phyloP scores from a whole-genome alignment of 1,140 invertebrate species.

The Nixonia krombeini region DNA sequence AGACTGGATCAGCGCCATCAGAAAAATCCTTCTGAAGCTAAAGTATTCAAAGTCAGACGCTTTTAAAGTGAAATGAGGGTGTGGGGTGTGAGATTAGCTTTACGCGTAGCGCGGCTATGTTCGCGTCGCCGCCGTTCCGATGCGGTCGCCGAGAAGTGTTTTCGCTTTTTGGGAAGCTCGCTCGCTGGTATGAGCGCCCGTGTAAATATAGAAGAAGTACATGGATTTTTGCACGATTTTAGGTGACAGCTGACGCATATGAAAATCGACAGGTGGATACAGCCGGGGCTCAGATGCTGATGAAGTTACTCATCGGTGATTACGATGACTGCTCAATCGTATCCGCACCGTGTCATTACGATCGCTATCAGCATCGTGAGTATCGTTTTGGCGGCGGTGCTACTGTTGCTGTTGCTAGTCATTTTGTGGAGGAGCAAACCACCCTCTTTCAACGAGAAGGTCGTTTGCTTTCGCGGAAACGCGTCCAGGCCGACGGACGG shows the following conservation, averaged over 20 bases:
- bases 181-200: too few species aligned
- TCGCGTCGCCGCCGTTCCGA: too few species aligned
- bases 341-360: slow-evolving; percentile 35
- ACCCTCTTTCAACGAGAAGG: slow-evolving; percentile 38
- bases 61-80: too few species aligned
- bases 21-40: too few species aligned
- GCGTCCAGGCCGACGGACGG: slow-evolving; percentile 17
- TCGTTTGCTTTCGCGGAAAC: slow-evolving; percentile 34
- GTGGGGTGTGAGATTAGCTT: too few species aligned
- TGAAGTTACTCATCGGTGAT: slow-evolving; percentile 40
- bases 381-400: slow-evolving; percentile 34
- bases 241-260: slow-evolving; percentile 31
- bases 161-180: too few species aligned
- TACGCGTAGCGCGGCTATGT: too few species aligned
- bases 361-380: slow-evolving; percentile 36
- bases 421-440: slow-evolving; percentile 43
- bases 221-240: slow-evolving; percentile 31
- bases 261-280: slow-evolving; percentile 25
- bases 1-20: too few species aligned
- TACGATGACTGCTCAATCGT: slow-evolving; percentile 42
- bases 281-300: slow-evolving; percentile 35
- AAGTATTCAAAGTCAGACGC: too few species aligned
- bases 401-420: slow-evolving; percentile 40
- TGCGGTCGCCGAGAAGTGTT: too few species aligned
- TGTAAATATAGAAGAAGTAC: too few species aligned